These are phyloP conservation scores for Diplolepis rosae DNA, from an alignment of 2,888 invertebrate genomes.

Conservation along the genomic window DNA sequence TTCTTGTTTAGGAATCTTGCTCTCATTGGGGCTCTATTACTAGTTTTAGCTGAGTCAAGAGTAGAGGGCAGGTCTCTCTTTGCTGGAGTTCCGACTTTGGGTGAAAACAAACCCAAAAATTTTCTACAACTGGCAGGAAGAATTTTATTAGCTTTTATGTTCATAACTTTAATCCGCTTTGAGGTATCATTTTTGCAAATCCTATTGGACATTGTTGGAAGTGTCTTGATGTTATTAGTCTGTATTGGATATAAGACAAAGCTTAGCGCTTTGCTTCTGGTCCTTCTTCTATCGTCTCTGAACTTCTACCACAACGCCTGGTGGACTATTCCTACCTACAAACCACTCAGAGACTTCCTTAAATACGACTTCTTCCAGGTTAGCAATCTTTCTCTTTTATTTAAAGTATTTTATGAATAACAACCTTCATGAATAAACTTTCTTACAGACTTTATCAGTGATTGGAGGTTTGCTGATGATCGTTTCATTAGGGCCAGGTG, in stretches of 20 bases:
- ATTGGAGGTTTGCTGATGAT: conserved; percentile 99
- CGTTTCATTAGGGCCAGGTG: conserved; percentile 97
- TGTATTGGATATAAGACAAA: conserved; percentile 99
- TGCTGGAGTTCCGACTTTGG: conserved; percentile 93
- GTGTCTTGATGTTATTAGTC: conserved; percentile 95
- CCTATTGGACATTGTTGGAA: conserved; percentile 93
- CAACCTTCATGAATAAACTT: background rate
- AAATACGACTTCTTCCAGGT: conserved; percentile 99
- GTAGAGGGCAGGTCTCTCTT: conserved; percentile 95
- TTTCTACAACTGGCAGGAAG: conserved; percentile 97
- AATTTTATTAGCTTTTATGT: conserved; percentile 98
- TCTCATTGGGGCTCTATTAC: conserved; percentile 95
- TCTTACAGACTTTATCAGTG: conserved; percentile 93
- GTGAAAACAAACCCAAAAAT: conserved; percentile 97
- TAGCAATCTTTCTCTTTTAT: conserved; percentile 32
- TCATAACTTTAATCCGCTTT: conserved; percentile 95
- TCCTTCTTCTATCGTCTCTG: conserved; percentile 88
- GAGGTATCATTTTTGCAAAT: conserved; percentile 94
- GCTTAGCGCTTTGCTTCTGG: conserved; percentile 95
- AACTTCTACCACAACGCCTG: conserved; percentile 99
- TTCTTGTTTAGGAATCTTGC: conserved; percentile 97
- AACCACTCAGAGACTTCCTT: conserved; percentile 97
- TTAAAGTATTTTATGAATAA: background rate
- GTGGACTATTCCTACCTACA: conserved; percentile 97
- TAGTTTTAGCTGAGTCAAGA: conserved; percentile 96